These are phyloP conservation scores for Rhabdophis nuchalis DNA, from an alignment of 2,797 vertebrate species.

Conservation along the genomic window DNA sequence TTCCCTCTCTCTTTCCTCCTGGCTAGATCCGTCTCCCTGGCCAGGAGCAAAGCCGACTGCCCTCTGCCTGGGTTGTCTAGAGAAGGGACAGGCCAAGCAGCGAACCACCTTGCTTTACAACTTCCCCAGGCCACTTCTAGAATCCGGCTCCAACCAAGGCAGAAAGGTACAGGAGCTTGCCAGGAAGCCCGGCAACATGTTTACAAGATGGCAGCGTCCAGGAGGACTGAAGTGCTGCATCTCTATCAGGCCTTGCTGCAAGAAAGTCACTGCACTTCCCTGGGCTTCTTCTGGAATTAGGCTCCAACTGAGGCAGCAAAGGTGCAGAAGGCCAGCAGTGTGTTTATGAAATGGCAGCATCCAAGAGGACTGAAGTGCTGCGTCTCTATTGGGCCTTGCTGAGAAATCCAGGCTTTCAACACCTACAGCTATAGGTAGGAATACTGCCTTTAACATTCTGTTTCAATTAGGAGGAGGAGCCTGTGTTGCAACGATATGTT, in stretches of 20 bases:
- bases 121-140: not conserved
- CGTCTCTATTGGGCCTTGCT: slow-evolving; percentile 42
- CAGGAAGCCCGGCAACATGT: not conserved
- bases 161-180: not conserved
- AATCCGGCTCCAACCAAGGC: not conserved
- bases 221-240: slow-evolving; percentile 78
- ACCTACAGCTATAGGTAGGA: slow-evolving; percentile 88
- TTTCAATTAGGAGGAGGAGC: no score
- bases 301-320: no score
- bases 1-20: no score
- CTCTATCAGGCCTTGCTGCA: slow-evolving; percentile 82
- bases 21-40: not conserved
- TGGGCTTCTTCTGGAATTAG: no score
- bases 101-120: not conserved
- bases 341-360: no score
- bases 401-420: slow-evolving; percentile 80
- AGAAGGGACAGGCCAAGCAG: no score
- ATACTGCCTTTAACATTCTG: no score
- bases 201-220: slow-evolving; percentile 80
- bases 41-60: not conserved
- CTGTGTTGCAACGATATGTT: no score
- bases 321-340: no score
- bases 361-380: no score
- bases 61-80: not conserved
- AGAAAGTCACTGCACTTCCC: slow-evolving; percentile 74